Base-by-base conservation (phyloP, 37 sponge, comb jelly and placozoan genomes). In the Mnemiopsis leidyi region DNA sequence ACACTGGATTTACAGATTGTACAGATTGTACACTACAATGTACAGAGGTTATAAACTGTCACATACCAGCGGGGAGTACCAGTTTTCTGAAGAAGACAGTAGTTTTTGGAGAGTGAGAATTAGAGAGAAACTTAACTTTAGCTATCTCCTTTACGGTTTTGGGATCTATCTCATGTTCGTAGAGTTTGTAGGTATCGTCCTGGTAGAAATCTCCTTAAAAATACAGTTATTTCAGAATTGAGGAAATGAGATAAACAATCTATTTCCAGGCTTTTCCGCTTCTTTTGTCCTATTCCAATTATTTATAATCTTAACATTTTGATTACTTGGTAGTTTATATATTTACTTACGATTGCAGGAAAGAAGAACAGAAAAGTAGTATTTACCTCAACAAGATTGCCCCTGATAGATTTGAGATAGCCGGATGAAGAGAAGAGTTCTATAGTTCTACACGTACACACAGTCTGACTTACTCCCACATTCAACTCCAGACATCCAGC, bases 391-490 rank as follows among this genome's bases (percentile, higher is more conserved):
- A 77, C 21, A 13, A 77, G 20, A 32, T 77, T 28, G 1, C 79
- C 79, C 79, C 79, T 26, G 36, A 77, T 77, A 7, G 79, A 77
- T 32, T 34, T 31, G 21, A 77, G 79, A 34, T 77, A 77, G 35
- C 79, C 79, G 32, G 35, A 21, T 31, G 79, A 32, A 32, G 79
- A 34, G 79, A 31, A 77, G 36, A 77, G 36, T 18, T 77, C 79
- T 20, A 77, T 16, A 32, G 79, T 77, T 34, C 79, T 77, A 20
- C 79, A 77, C 1, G 79, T 32, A 32, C 32, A 77, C 36, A 77
- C 2, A 16, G 32, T 32, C 18, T 77, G 35, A 1, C 1, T 34
- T 36, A 77, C 79, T 3, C 18, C 79, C 79, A 28, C 36, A 16
- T 13, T 77, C 34, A 77, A 16, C 79, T 77, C 79, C 33, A 77